These are phyloP conservation scores for Hyperoplus lanceolatus DNA, from an alignment of 2,797 vertebrate species.

Conservation along the genomic window DNA sequence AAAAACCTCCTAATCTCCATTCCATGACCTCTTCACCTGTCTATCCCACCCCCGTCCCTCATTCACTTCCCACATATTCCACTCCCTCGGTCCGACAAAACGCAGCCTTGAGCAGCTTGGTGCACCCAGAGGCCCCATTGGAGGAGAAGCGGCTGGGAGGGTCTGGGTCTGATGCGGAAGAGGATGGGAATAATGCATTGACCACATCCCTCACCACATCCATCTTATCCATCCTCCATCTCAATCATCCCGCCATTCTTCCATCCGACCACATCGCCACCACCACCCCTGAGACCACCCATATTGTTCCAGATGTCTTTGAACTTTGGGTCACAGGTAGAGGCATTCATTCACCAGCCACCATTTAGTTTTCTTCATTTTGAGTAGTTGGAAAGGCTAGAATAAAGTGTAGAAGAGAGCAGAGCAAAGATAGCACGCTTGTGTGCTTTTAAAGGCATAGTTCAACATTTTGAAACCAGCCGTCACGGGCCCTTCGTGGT, in stretches of 20 bases:
- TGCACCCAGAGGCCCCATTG: slow-evolving; percentile 32
- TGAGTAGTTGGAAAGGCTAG: slow-evolving; percentile 7
- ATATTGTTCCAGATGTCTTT: slow-evolving; percentile 62
- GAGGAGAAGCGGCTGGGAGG: slow-evolving; percentile 58
- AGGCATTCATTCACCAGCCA: slow-evolving; percentile 46
- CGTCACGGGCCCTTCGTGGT: too few species aligned
- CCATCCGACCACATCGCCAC: slow-evolving; percentile 49
- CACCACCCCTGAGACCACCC: slow-evolving; percentile 41
- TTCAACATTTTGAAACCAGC: too few species aligned
- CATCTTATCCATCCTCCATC: slow-evolving; percentile 74
- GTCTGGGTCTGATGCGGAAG: slow-evolving; percentile 53
- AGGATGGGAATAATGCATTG: slow-evolving; percentile 59
- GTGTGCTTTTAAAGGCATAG: background rate
- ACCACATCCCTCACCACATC: slow-evolving; percentile 72
- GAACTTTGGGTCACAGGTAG: slow-evolving; percentile 78
- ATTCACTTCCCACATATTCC: slow-evolving; percentile 49
- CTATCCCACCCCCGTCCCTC: slow-evolving; percentile 26
- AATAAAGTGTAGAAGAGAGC: slow-evolving; percentile 3
- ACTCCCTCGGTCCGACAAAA: slow-evolving; percentile 40
- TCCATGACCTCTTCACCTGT: slow-evolving; percentile 36
- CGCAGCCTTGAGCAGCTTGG: slow-evolving; percentile 77
- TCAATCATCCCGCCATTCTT: slow-evolving; percentile 55
- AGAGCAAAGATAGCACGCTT: background rate
- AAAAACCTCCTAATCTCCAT: slow-evolving; percentile 28
- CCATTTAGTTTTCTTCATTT: slow-evolving; percentile 28